phyloP scores from a whole-genome alignment of 2,797 vertebrate genomes.

The Coluber constrictor region DNA sequence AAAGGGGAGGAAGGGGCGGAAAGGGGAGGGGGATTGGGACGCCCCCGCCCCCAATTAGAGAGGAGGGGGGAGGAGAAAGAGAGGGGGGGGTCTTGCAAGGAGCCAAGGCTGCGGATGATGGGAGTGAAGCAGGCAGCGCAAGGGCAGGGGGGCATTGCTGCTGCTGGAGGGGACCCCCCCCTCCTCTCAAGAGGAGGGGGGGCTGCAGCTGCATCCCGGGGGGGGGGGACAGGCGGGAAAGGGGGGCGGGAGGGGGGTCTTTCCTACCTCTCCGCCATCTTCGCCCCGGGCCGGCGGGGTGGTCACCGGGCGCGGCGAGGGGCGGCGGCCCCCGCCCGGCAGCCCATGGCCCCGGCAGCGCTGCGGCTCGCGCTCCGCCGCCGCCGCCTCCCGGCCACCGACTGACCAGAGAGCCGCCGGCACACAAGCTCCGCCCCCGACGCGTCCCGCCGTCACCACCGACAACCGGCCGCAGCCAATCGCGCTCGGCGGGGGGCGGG shows the following conservation, averaged over 20 bases:
- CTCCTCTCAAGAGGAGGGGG: neutral
- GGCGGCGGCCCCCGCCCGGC: constrained; percentile 19
- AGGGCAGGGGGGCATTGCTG: neutral
- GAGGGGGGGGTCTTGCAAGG: neutral
- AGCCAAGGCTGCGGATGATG: neutral
- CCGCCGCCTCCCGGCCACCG: constrained; percentile 11
- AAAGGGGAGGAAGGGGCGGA: neutral
- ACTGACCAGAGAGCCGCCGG: neutral
- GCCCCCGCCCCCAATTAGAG: neutral
- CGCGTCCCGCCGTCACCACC: constrained; percentile 49
- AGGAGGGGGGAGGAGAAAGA: neutral
- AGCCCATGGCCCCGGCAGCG: constrained; percentile 16
- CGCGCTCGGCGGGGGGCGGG: neutral
- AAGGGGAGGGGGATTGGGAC: neutral
- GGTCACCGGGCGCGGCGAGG: constrained; percentile 46
- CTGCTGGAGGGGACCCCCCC: neutral
- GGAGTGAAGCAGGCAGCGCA: neutral
- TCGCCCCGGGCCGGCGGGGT: constrained; percentile 52
- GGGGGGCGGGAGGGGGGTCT: too few relatives aligned
- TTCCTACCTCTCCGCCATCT: constrained; percentile 69
- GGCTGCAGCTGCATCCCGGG: neutral
- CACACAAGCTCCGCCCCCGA: neutral
- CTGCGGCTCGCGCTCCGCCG: constrained; percentile 10
- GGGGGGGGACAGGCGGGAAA: neutral
- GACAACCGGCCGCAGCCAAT: constrained; percentile 41